Percentiles rank a stretch among this genome's conserved stretches.
These are phyloP conservation scores for Equus przewalskii DNA, from an alignment of 2,113 vertebrate genomes.

Conservation along the genomic window DNA sequence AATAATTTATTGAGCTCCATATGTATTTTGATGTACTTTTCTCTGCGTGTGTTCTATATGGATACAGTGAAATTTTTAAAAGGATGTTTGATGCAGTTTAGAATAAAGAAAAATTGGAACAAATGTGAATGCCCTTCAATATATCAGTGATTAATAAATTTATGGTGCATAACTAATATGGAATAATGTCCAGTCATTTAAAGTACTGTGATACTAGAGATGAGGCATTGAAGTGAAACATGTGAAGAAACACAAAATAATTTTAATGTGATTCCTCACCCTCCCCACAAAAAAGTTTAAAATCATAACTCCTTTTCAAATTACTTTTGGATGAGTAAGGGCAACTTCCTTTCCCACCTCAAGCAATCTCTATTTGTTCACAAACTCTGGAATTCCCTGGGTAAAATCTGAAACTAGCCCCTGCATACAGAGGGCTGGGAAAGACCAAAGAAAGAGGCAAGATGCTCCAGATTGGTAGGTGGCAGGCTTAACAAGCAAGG, in stretches of 20 bases:
- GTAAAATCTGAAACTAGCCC: not conserved
- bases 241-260: not conserved
- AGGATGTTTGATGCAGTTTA: not conserved
- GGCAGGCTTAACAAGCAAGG: not conserved
- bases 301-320: not conserved
- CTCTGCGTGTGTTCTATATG: not conserved
- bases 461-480: not conserved
- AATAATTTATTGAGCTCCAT: not conserved
- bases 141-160: not conserved
- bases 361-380: not conserved
- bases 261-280: not conserved
- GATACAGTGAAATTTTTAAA: not conserved
- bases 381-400: not conserved
- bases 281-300: not conserved
- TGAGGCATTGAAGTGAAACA: not conserved
- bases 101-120: constrained; percentile 38
- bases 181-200: constrained; percentile 12
- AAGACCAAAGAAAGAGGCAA: not conserved
- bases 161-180: not conserved
- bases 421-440: rapidly evolving
- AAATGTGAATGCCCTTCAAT: constrained; percentile 1
- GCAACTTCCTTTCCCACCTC: not conserved
- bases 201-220: not conserved
- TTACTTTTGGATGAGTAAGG: constrained; percentile 35
- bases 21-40: not conserved